Conservation (phyloP, 2,888 invertebrate genomes). For the Hirtodrosophila duncani region DNA sequence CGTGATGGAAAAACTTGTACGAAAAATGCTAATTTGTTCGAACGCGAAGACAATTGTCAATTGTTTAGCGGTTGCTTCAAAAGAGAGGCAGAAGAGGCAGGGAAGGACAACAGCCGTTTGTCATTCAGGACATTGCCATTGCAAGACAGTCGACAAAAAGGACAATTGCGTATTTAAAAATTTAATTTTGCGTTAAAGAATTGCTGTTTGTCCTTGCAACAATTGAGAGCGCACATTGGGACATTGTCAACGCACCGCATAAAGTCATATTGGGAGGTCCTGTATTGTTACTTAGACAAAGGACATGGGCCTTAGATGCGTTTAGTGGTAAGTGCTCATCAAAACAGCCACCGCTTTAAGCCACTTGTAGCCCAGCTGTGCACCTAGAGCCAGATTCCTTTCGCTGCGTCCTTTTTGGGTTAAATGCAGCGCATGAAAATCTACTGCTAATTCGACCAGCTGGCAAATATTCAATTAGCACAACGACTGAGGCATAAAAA, state of each 20-base stretch:
- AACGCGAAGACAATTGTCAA: conserved; percentile 29
- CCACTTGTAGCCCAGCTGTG: conserved; percentile 25
- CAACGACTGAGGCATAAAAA: conserved; percentile 59
- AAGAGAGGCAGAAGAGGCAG: conserved; percentile 50
- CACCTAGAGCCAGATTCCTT: not conserved
- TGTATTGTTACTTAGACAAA: conserved; percentile 29
- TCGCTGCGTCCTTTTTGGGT: conserved; percentile 11
- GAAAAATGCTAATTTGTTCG: conserved; percentile 56
- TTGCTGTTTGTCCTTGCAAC: conserved; percentile 41
- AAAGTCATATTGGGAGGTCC: conserved; percentile 73
- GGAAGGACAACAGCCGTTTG: conserved; percentile 14
- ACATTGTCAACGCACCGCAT: conserved; percentile 55
- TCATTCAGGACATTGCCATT: conserved; percentile 15
- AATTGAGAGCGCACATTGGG: conserved; percentile 25
- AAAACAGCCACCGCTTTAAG: conserved; percentile 19
- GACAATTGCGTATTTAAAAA: conserved; percentile 68
- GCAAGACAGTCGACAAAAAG: conserved; percentile 41
- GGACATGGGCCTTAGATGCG: conserved; percentile 30
- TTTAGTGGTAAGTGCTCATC: conserved; percentile 54
- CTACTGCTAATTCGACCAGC: conserved; percentile 5
- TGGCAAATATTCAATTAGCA: conserved; percentile 65
- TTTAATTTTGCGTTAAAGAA: conserved; percentile 53
- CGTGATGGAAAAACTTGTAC: conserved; percentile 40
- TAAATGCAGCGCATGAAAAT: conserved; percentile 47
- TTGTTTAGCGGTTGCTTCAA: conserved; percentile 47